Base-by-base conservation (phyloP, 2,888 invertebrate genomes). In the Atrina japonica region DNA sequence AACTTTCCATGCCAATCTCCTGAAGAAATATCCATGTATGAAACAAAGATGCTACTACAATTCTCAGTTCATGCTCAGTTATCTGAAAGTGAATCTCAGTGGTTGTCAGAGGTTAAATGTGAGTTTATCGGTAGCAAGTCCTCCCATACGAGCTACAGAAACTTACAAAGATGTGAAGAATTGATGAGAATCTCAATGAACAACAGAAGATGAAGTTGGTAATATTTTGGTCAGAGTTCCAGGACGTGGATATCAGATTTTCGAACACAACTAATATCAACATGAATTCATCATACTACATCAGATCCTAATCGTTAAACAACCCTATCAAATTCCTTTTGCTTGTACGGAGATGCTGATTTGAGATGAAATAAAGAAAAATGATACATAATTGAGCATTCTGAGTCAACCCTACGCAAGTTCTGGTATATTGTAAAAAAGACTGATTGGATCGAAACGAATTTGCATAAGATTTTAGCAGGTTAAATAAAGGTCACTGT, bases 401-500 rank as follows among this genome's bases (percentile, higher is more conserved):
- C 71, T 3, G 47, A 67, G n/a, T 66, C 67, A n/a, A 43, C 61
- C 70, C 23, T 80, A 73, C 41, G 43, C 68, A 1, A 56, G 76
- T n/a, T 72, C 73, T 29, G 35, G 71, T 25, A 64, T 76, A 0
- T n/a, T 78, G 3, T 76, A 70, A 14, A 68, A 66, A 29, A 80
- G 78, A 47, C 40, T 23, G 21, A 72, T 74, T 70, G 74, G 75
- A 1, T 40, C 40, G 5, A 59, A 58, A 27, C 25, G 78, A 23
- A 61, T 75, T 29, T 74, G 72, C 40, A 45, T 73, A n/a, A 6
- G 76, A 80, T 55, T 78, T 67, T 60, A 43, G 76, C 3, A 67
- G 58, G 29, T 29, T 80, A 9, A 82, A 80, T 59, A n/a, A n/a
- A n/a, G n/a, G n/a, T n/a, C n/a, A n/a, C n/a, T n/a, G n/a, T n/a